Conservation (phyloP, 1,140 invertebrate genomes). For the Euwallacea fornicatus region DNA sequence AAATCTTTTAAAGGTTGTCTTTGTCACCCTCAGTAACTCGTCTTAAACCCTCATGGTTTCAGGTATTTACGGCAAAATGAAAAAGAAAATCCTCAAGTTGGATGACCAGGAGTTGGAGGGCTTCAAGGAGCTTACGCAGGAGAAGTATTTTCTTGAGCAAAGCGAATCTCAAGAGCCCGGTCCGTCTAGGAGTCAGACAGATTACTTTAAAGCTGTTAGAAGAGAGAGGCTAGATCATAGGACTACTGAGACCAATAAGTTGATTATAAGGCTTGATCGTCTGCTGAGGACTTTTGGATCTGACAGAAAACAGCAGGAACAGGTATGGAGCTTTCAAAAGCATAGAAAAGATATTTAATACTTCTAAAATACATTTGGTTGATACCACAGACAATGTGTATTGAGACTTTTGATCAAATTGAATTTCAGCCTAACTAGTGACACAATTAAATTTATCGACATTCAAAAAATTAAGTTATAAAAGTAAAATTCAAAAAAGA, state of each 20-base stretch:
- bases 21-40: not conserved
- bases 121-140: slow-evolving; percentile 55
- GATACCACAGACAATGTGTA: too few relatives aligned
- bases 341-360: not conserved
- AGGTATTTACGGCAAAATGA: slow-evolving; percentile 86
- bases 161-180: slow-evolving; percentile 69
- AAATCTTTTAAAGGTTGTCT: slow-evolving; percentile 80
- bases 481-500: too few relatives aligned
- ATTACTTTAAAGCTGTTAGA: slow-evolving; percentile 75
- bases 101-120: slow-evolving; percentile 67
- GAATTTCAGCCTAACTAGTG: too few relatives aligned
- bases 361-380: too few relatives aligned
- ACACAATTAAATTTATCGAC: too few relatives aligned
- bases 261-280: slow-evolving; percentile 92
- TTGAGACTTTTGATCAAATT: too few relatives aligned
- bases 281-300: slow-evolving; percentile 77
- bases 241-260: slow-evolving; percentile 93
- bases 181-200: slow-evolving; percentile 67
- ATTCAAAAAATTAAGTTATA: too few relatives aligned
- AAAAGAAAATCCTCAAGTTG: slow-evolving; percentile 83
- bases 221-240: slow-evolving; percentile 75
- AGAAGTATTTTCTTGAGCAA: slow-evolving; percentile 45
- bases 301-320: slow-evolving; percentile 80
- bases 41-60: slow-evolving; percentile 36
- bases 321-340: slow-evolving; percentile 41